Percentiles rank a stretch among this genome's conserved stretches.
Conservation (phyloP, 2,797 vertebrate species). For the Sebastes steindachneri region DNA sequence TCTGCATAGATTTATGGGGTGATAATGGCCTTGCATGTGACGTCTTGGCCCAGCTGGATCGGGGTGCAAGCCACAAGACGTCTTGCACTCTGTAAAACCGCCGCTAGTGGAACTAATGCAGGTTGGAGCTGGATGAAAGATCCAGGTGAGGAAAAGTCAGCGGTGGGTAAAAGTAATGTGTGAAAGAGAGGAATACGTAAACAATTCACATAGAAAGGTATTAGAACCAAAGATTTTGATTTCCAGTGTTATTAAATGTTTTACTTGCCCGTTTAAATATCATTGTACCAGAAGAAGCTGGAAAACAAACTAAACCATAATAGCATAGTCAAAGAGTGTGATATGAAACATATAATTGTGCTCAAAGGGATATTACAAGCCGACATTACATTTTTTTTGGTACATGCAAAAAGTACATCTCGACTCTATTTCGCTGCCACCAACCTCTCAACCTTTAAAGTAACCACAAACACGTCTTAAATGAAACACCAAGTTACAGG, state of each 20-base stretch:
- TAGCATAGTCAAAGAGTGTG: background rate
- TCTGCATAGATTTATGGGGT: conserved; percentile 85
- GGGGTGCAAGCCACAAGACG: conserved; percentile 78
- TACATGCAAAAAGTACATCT: background rate
- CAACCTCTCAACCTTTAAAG: background rate
- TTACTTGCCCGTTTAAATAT: conserved; percentile 18
- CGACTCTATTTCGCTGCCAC: background rate
- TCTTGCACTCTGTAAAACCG: conserved; percentile 79
- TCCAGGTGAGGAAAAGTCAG: conserved; percentile 40
- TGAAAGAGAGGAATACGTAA: background rate
- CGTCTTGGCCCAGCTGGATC: conserved; percentile 72
- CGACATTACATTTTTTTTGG: background rate
- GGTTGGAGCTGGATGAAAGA: conserved; percentile 44
- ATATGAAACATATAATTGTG: background rate
- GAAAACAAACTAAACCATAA: conserved; percentile 7
- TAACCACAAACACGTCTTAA: conserved; percentile 8
- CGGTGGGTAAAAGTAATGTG: conserved; percentile 28
- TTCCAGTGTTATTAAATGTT: conserved; percentile 12
- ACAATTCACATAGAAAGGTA: background rate
- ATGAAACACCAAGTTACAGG: background rate
- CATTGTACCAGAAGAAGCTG: background rate
- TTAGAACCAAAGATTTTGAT: conserved; percentile 34
- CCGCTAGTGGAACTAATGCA: conserved; percentile 55
- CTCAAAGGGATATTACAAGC: background rate
- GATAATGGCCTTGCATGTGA: conserved; percentile 84